Conservation (phyloP, 1,140 invertebrate species). For the Drosophila orosa region DNA sequence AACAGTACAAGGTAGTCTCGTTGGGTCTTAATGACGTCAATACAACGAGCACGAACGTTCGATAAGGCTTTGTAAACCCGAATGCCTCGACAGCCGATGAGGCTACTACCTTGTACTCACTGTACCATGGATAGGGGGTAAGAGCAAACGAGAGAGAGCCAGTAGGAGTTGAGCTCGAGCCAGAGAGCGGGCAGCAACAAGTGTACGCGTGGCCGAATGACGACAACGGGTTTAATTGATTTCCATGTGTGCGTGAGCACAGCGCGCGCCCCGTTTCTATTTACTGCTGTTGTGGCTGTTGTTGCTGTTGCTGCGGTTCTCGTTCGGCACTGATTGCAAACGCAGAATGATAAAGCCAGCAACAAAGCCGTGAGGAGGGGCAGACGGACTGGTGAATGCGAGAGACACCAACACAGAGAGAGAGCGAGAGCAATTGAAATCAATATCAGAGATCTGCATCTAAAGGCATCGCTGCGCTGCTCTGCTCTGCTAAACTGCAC, state of each 20-base stretch:
- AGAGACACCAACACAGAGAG: constrained; percentile 1
- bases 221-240: constrained; percentile 81
- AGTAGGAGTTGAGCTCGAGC: constrained; percentile 11
- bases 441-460: constrained; percentile 52
- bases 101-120: neutral
- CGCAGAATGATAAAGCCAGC: constrained; percentile 63
- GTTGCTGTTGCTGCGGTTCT: constrained; percentile 10
- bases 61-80: neutral
- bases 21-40: constrained; percentile 4
- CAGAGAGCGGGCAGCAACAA: constrained; percentile 55
- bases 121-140: constrained; percentile 1
- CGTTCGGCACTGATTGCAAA: constrained; percentile 64
- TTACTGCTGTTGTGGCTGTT: constrained; percentile 25
- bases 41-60: neutral
- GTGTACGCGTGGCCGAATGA: constrained; percentile 76
- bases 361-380: neutral
- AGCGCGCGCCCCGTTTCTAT: constrained; percentile 47
- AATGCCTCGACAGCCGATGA: neutral
- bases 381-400: neutral
- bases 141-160: constrained; percentile 13
- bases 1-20: constrained; percentile 3
- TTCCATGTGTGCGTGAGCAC: constrained; percentile 64
- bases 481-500: neutral
- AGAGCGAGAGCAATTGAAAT: constrained; percentile 26
- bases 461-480: constrained; percentile 9